phyloP scores from a whole-genome alignment of 2,797 vertebrate species.

The Spondyliosoma cantharus region DNA sequence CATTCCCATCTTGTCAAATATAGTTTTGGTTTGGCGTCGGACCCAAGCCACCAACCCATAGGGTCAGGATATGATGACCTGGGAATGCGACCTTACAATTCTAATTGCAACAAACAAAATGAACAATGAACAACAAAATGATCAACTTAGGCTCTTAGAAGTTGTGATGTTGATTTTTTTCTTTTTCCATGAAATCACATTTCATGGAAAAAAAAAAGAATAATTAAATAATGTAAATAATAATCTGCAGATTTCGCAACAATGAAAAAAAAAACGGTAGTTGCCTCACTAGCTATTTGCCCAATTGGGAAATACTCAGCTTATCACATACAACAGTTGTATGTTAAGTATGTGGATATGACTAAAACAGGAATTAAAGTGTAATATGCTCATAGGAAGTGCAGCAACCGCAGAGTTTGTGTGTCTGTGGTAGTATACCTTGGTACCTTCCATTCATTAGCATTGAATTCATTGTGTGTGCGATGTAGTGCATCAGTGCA shows the following conservation, averaged over 20 bases:
- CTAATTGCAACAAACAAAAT: not conserved
- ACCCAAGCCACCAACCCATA: too few species aligned
- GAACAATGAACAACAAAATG: not conserved
- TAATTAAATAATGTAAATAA: not conserved
- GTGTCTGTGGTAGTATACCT: not conserved
- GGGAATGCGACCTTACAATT: not conserved
- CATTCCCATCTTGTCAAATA: too few species aligned
- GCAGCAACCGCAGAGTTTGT: constrained; percentile 2
- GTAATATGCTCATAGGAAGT: constrained; percentile 1
- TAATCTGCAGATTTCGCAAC: not conserved
- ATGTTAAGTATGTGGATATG: too few species aligned
- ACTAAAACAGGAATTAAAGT: not conserved
- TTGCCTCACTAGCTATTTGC: not conserved
- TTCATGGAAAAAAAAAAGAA: not conserved
- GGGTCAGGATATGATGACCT: too few species aligned
- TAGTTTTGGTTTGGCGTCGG: too few species aligned
- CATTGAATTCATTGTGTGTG: not conserved
- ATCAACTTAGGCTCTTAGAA: not conserved
- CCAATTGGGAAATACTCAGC: too few species aligned
- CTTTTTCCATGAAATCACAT: not conserved
- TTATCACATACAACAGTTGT: not conserved
- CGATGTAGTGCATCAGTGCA: constrained; percentile 14
- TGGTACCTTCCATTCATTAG: constrained; percentile 22
- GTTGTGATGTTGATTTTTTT: rapidly evolving
- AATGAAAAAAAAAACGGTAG: not conserved